A percentile compares a stretch with the other conserved stretches of the same genome.
These are phyloP conservation scores for Telmatochromis sp. DNA, from an alignment of 2,113 vertebrate species.

Conservation along the genomic window DNA sequence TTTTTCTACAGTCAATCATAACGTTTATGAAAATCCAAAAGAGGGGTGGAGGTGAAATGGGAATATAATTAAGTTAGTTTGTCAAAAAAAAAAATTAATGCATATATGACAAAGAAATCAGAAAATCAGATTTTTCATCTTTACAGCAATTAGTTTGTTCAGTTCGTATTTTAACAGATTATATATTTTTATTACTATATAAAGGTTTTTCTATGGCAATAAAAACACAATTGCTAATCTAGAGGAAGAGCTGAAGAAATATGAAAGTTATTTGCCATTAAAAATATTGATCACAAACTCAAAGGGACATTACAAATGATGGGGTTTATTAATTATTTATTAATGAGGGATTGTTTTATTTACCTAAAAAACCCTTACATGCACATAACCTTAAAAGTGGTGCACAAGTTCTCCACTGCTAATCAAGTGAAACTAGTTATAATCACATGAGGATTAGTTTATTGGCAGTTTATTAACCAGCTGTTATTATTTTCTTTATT, in stretches of 20 bases:
- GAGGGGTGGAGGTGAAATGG: neutral
- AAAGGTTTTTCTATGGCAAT: neutral
- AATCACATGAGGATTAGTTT: neutral
- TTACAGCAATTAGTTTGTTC: neutral
- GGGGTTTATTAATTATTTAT: neutral
- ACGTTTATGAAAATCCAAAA: neutral
- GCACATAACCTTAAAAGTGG: neutral
- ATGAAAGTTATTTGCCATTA: neutral
- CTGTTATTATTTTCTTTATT: neutral
- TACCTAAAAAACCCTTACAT: rapidly evolving
- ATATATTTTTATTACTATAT: neutral
- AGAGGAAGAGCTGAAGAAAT: neutral
- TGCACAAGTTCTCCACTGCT: neutral
- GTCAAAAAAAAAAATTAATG: neutral
- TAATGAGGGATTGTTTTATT: neutral
- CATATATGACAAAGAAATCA: neutral
- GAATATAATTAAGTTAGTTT: neutral
- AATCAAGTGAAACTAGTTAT: neutral
- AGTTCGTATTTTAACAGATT: neutral
- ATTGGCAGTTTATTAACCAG: neutral
- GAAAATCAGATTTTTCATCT: neutral
- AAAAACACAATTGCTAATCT: neutral
- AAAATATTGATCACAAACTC: neutral
- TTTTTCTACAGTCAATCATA: neutral
- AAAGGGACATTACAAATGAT: neutral